Conservation (phyloP, 2,113 vertebrate genomes). For the Neoarius graeffei region DNA sequence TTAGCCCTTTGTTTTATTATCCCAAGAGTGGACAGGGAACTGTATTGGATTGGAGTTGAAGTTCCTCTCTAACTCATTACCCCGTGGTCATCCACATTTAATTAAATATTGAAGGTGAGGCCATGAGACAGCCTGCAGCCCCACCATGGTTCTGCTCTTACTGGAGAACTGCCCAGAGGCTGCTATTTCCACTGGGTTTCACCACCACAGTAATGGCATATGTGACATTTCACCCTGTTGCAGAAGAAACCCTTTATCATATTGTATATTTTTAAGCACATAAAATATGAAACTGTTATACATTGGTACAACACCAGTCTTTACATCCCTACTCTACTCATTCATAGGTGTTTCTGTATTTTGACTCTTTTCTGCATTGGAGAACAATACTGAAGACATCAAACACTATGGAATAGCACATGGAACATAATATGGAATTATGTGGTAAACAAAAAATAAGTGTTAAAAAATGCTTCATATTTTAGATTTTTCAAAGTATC, state of each 20-base stretch:
- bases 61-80: constrained; percentile 58
- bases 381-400: too few relatives aligned
- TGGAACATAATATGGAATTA: too few relatives aligned
- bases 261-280: too few relatives aligned
- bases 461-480: too few relatives aligned
- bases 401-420: too few relatives aligned
- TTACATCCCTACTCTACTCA: too few relatives aligned
- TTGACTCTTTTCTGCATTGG: too few relatives aligned
- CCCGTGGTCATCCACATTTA: constrained; percentile 53
- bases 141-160: not conserved
- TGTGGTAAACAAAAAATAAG: too few relatives aligned
- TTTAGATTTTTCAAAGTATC: too few relatives aligned
- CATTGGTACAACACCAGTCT: too few relatives aligned
- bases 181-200: not conserved
- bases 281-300: too few relatives aligned
- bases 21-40: not conserved
- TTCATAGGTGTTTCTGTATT: too few relatives aligned
- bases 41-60: constrained; percentile 52
- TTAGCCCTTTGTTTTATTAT: constrained; percentile 55
- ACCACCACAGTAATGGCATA: not conserved
- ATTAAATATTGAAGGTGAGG: constrained; percentile 1
- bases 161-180: not conserved
- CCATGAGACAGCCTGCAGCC: constrained; percentile 46
- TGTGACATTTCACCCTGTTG: not conserved
- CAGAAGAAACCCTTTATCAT: not conserved